Conservation (phyloP, 2,888 invertebrate genomes). For the Pogonocherus hispidulus region DNA sequence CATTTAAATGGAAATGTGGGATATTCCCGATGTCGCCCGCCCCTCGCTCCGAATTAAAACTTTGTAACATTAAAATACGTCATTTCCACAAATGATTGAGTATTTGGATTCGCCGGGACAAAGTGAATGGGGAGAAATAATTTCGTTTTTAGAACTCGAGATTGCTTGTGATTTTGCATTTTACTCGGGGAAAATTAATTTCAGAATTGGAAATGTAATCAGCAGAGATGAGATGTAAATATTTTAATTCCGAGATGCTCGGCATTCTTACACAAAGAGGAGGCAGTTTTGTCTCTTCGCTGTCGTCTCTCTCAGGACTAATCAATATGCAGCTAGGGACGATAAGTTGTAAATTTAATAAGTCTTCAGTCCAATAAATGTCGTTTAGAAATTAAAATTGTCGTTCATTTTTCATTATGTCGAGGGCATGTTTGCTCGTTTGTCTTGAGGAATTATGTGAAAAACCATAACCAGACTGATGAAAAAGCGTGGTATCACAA, state of each 20-base stretch:
- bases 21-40: conserved; percentile 65
- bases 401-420: too few relatives aligned
- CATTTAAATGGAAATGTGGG: conserved; percentile 69
- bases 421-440: too few relatives aligned
- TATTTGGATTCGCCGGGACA: conserved; percentile 64
- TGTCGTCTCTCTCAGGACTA: conserved; percentile 46
- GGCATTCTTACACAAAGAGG: conserved; percentile 46
- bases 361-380: conserved; percentile 53
- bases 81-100: conserved; percentile 69
- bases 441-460: too few relatives aligned
- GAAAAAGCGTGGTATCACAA: too few relatives aligned
- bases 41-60: conserved; percentile 65
- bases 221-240: conserved; percentile 66
- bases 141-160: conserved; percentile 65
- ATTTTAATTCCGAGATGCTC: conserved; percentile 63
- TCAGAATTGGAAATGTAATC: conserved; percentile 67
- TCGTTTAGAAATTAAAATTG: conserved; percentile 50
- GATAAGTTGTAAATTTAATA: conserved; percentile 59
- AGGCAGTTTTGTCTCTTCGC: conserved; percentile 38
- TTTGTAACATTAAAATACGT: conserved; percentile 68
- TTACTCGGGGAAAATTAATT: conserved; percentile 66
- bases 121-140: conserved; percentile 65
- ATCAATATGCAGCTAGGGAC: conserved; percentile 58
- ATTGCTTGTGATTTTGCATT: conserved; percentile 67
- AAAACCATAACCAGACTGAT: too few relatives aligned